Base-by-base conservation (phyloP, 2,888 invertebrate species). In the Xestia sexstrigata region DNA sequence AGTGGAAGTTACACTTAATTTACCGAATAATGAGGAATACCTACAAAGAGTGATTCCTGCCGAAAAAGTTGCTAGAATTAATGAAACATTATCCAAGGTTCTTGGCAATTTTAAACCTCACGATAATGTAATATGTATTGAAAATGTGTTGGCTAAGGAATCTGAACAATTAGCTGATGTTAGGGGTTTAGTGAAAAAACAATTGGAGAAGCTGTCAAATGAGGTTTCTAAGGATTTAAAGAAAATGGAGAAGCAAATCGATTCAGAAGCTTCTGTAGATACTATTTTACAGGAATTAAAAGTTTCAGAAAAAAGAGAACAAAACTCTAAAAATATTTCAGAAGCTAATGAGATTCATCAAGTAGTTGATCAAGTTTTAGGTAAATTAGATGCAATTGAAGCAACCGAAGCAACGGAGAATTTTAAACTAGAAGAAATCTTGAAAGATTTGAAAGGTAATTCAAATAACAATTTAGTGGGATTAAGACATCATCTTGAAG, bases 131-230 rank as follows among this genome's bases (percentile, higher is more conserved):
- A 76, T 87, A 78, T 85, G 78, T 69, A 83, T 93, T 58, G 90
- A 92, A 81, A 85, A 79, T 74, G 84, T 83, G 35, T 78, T 95
- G 0, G 86, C 91, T 75, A 86, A 89, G 58, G 92, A 94, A 88
- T 91, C 93, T 9, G 86, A 91, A 81, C 91, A 90, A 35, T 89
- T 95, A 69, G 86, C 85, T 49, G 90, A 91, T 84, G 91, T 95
- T 55, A 93, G 90, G 84, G 69, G 77, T 47, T 86, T 93, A 81
- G 79, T 96, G 20, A 92, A 90, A 74, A 85, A 89, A 47, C 92
- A 95, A 87, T 86, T 95, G 15, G 89, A 91, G 42, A 92, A 92
- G 58, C 88, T 95, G 67, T 91, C 94, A 11, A 86, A 84, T 47
- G 91, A 92, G 39, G 85, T 93, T 6, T 91, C 89, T 66, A 75